Conservation (phyloP, 2,113 vertebrate species). For the Nematolebias whitei region DNA sequence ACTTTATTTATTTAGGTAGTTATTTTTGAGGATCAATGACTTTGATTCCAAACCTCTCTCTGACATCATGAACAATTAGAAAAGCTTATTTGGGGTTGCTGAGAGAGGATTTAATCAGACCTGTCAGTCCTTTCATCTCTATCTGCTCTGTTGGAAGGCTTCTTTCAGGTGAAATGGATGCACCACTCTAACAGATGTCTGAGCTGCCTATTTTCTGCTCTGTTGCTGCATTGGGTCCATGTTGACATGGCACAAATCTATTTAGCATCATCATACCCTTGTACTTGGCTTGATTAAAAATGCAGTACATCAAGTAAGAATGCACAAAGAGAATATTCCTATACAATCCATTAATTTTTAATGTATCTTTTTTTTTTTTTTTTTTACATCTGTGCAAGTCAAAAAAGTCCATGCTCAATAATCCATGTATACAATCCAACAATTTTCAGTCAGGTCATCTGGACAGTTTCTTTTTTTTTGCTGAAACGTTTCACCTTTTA, state of each 20-base stretch:
- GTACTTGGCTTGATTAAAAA: conserved; percentile 16
- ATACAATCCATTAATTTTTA: too few relatives aligned
- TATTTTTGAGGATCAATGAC: conserved; percentile 49
- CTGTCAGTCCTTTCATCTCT: conserved; percentile 63
- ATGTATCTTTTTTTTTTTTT: too few relatives aligned
- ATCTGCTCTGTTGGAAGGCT: conserved; percentile 60
- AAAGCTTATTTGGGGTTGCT: conserved; percentile 45
- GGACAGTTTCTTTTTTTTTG: too few relatives aligned
- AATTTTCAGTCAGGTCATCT: too few relatives aligned
- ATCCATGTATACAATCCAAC: too few relatives aligned
- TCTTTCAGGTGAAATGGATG: conserved; percentile 65
- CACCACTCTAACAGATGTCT: conserved; percentile 42
- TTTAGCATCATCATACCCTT: conserved; percentile 24
- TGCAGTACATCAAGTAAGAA: background rate
- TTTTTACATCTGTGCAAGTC: too few relatives aligned
- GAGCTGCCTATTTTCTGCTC: conserved; percentile 56
- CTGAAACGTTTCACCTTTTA: too few relatives aligned
- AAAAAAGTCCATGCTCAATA: too few relatives aligned
- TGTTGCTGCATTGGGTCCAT: conserved; percentile 46
- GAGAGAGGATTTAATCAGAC: conserved; percentile 45
- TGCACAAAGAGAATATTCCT: too few relatives aligned
- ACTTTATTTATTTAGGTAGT: too few relatives aligned
- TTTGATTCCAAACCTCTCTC: conserved; percentile 42
- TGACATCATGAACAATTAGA: conserved; percentile 53
- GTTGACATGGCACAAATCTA: conserved; percentile 58